phyloP scores from a whole-genome alignment of 2,888 invertebrate genomes.

The Lysandra bellargus region DNA sequence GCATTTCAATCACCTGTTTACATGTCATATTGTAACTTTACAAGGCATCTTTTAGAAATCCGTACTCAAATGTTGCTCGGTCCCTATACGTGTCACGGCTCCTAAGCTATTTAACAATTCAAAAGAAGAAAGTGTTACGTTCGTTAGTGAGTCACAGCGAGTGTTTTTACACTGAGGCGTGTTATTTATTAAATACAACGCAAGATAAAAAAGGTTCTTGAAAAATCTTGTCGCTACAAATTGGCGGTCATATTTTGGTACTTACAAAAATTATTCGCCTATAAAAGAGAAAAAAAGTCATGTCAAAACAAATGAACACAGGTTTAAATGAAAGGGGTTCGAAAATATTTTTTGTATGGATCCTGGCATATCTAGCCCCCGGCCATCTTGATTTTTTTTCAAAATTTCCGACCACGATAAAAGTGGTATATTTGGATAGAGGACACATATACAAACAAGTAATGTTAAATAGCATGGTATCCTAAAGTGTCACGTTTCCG shows the following conservation, averaged over 20 bases:
- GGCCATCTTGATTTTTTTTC: too few relatives aligned
- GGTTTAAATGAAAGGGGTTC: too few relatives aligned
- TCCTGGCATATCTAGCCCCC: too few relatives aligned
- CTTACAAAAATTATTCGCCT: too few relatives aligned
- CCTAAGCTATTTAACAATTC: neutral
- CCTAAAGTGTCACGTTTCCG: too few relatives aligned
- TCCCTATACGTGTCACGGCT: conserved; percentile 4
- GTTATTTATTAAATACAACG: conserved; percentile 2
- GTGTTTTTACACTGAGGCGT: neutral
- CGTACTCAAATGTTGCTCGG: neutral
- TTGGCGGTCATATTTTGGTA: neutral
- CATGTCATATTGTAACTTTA: neutral
- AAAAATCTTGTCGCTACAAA: neutral
- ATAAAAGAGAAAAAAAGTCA: too few relatives aligned
- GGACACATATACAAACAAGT: too few relatives aligned
- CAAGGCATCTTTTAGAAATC: neutral
- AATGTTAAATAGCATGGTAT: too few relatives aligned
- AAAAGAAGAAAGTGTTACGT: conserved; percentile 14
- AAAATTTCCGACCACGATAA: too few relatives aligned
- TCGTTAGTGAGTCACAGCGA: conserved; percentile 11
- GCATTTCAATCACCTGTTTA: neutral
- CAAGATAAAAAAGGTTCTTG: neutral
- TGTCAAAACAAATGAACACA: too few relatives aligned
- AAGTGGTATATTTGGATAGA: too few relatives aligned
- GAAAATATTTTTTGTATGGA: too few relatives aligned